phyloP scores from a whole-genome alignment of 2,888 invertebrate species.

The Tricholauxania praeusta region DNA sequence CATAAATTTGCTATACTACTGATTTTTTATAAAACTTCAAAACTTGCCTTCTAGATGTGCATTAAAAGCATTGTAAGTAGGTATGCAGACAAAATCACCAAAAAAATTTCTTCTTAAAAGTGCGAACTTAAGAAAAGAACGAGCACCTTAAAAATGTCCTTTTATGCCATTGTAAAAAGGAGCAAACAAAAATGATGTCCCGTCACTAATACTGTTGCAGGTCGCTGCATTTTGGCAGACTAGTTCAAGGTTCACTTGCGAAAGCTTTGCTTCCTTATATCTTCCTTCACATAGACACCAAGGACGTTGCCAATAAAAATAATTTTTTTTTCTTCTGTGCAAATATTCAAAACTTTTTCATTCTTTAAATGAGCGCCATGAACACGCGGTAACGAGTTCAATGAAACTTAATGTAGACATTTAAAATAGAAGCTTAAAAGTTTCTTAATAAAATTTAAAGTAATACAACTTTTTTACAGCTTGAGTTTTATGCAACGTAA shows the following conservation, averaged over 20 bases:
- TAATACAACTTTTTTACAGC: slow-evolving; percentile 3
- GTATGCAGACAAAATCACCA: background rate
- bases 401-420: slow-evolving; percentile 3
- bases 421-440: background rate
- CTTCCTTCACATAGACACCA: background rate
- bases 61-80: too few relatives aligned
- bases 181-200: slow-evolving; percentile 20
- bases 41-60: too few relatives aligned
- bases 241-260: slow-evolving; percentile 7
- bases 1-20: too few relatives aligned
- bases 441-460: background rate
- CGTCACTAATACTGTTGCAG: slow-evolving; percentile 16
- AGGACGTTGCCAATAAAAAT: slow-evolving; percentile 16
- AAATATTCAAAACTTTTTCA: background rate
- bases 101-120: background rate
- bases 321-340: background rate
- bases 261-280: background rate
- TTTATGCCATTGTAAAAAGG: slow-evolving; percentile 13
- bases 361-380: background rate
- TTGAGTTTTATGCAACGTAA: slow-evolving; percentile 13
- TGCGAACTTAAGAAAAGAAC: background rate
- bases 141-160: background rate
- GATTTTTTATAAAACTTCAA: too few relatives aligned
- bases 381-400: slow-evolving; percentile 9
- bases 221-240: slow-evolving; percentile 16